A percentile compares a stretch with the other conserved stretches of the same genome.
These are phyloP conservation scores for Apteryx mantelli DNA, from an alignment of 2,113 vertebrate species.

Conservation along the genomic window DNA sequence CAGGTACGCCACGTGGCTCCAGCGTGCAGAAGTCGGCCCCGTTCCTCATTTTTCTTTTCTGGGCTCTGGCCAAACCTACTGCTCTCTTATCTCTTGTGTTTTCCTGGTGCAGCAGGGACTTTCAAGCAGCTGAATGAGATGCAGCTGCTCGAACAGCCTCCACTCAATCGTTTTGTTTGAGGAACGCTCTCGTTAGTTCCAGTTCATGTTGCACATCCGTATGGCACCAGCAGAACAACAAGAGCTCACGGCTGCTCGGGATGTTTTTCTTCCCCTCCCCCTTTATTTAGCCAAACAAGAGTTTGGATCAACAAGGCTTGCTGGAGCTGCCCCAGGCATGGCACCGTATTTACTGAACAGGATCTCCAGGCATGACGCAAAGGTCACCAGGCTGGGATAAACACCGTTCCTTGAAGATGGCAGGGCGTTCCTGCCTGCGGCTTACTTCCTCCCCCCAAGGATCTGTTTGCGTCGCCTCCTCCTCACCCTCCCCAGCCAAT, in stretches of 20 bases:
- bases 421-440: background rate
- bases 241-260: constrained; percentile 7
- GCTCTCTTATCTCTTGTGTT: rapidly evolving
- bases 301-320: background rate
- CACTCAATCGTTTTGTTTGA: background rate
- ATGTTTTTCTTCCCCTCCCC: constrained; percentile 11
- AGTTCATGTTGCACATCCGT: background rate
- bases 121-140: background rate
- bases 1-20: background rate
- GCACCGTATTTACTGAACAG: background rate
- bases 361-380: background rate
- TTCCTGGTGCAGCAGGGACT: background rate
- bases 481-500: background rate
- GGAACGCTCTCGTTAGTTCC: background rate
- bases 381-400: constrained; percentile 4
- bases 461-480: background rate
- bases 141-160: constrained; percentile 24
- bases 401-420: background rate
- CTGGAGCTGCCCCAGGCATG: background rate
- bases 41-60: too few species aligned
- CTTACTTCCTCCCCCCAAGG: background rate
- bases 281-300: constrained; percentile 4
- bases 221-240: background rate
- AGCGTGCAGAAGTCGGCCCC: rapidly evolving
- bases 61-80: background rate